Percentiles rank a stretch among this genome's conserved stretches.
These are phyloP conservation scores for Ptychodera flava DNA, from an alignment of 35 echinoderm and acorn worm genomes.

Conservation along the genomic window DNA sequence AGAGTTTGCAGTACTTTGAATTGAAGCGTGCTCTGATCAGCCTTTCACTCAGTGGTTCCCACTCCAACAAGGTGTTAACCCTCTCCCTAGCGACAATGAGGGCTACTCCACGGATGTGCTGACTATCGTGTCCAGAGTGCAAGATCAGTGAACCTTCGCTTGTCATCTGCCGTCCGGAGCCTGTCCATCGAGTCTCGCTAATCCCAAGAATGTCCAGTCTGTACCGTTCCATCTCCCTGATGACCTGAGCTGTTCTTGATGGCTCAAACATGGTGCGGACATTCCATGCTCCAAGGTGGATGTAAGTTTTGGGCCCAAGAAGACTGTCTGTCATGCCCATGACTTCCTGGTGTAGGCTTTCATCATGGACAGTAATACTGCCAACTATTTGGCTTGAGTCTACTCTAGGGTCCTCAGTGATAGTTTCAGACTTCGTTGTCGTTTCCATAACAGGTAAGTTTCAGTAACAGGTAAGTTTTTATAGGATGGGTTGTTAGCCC, in stretches of 20 bases:
- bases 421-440: too few relatives aligned
- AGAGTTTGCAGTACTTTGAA: conserved; percentile 11
- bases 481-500: too few relatives aligned
- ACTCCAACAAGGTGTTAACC: conserved; percentile 10
- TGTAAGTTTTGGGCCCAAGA: too few relatives aligned
- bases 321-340: too few relatives aligned
- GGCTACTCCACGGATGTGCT: conserved; percentile 21
- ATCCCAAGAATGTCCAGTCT: conserved; percentile 19
- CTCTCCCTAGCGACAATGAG: conserved; percentile 6
- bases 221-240: conserved; percentile 27
- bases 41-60: conserved; percentile 27
- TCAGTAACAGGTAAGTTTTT: too few relatives aligned
- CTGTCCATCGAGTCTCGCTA: conserved; percentile 28
- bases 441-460: too few relatives aligned
- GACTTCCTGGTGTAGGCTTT: too few relatives aligned
- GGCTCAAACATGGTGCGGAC: conserved; percentile 25
- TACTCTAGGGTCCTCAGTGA: too few relatives aligned
- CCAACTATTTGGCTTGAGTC: too few relatives aligned
- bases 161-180: conserved; percentile 7
- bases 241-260: conserved; percentile 19
- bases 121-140: conserved; percentile 7
- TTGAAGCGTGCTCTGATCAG: conserved; percentile 6
- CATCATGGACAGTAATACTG: too few relatives aligned
- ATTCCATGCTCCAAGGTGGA: too few relatives aligned
- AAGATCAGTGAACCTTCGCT: conserved; percentile 26